These are phyloP conservation scores for Melopsittacus undulatus DNA, from an alignment of 2,797 vertebrate species.

Conservation along the genomic window DNA sequence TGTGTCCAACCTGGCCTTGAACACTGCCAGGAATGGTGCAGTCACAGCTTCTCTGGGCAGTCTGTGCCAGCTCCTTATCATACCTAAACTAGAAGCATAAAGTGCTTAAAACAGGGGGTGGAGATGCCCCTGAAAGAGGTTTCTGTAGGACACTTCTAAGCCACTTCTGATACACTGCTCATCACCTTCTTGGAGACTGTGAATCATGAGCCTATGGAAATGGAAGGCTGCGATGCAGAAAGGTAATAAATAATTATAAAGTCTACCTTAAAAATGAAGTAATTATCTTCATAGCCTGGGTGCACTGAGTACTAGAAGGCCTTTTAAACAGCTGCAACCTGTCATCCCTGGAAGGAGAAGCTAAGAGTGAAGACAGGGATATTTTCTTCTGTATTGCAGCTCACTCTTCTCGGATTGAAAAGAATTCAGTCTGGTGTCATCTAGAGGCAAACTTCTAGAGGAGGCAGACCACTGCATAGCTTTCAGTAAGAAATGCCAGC, in stretches of 20 bases:
- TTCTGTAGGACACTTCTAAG: not conserved
- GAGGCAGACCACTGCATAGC: not conserved
- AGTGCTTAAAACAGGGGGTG: not conserved
- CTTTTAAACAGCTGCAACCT: not conserved
- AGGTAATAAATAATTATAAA: not conserved
- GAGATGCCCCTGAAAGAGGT: not conserved
- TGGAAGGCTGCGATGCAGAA: not conserved
- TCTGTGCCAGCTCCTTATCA: not conserved
- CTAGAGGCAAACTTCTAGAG: not conserved
- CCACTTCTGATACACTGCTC: not conserved
- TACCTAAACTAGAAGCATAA: not conserved
- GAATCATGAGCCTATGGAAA: not conserved
- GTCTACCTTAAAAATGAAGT: not conserved
- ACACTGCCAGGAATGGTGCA: not conserved
- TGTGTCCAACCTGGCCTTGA: not conserved
- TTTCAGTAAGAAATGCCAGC: not conserved
- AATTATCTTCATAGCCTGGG: not conserved
- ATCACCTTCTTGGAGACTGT: not conserved
- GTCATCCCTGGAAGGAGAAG: not conserved
- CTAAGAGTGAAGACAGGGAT: not conserved
- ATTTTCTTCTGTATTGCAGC: not conserved
- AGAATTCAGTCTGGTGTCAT: not conserved
- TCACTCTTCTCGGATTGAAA: not conserved
- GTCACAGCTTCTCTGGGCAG: not conserved
- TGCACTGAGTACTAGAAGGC: not conserved